Evolutionary conservation across 2,888 invertebrate species (phyloP).

Genomic region (Phytoseiulus persimilis): DNA sequence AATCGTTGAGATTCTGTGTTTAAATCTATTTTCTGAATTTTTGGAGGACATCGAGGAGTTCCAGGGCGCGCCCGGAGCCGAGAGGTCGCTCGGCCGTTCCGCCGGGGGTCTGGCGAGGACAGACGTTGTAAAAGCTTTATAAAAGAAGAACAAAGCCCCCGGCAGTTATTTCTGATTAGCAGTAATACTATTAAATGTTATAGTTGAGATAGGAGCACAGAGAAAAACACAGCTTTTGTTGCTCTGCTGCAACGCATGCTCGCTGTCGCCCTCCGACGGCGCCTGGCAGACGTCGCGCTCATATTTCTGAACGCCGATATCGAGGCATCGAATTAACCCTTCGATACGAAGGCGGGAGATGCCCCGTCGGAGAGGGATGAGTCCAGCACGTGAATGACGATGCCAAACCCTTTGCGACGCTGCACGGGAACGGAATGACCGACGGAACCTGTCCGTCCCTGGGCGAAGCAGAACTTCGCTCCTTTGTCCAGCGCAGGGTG

Average conservation of each 20-base stretch:
- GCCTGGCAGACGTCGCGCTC: neutral
- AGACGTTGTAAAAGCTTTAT: neutral
- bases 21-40: neutral
- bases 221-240: neutral
- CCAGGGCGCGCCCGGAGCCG: neutral
- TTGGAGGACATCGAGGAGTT: neutral
- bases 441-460: neutral
- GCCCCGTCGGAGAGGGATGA: neutral
- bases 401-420: too few species aligned
- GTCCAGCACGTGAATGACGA: neutral
- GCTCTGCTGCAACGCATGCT: neutral
- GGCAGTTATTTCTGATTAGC: constrained; percentile 5
- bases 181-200: neutral
- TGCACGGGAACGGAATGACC: too few species aligned
- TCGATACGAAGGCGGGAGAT: neutral
- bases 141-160: constrained; percentile 5
- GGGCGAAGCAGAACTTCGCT: neutral
- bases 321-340: neutral
- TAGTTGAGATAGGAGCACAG: neutral
- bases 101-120: neutral
- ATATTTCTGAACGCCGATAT: neutral
- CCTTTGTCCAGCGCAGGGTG: neutral
- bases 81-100: neutral
- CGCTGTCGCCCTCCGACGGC: neutral
- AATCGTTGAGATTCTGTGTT: too few species aligned